These are phyloP conservation scores for Leptinotarsa tumamoca DNA, from an alignment of 2,888 invertebrate genomes.

Conservation along the genomic window DNA sequence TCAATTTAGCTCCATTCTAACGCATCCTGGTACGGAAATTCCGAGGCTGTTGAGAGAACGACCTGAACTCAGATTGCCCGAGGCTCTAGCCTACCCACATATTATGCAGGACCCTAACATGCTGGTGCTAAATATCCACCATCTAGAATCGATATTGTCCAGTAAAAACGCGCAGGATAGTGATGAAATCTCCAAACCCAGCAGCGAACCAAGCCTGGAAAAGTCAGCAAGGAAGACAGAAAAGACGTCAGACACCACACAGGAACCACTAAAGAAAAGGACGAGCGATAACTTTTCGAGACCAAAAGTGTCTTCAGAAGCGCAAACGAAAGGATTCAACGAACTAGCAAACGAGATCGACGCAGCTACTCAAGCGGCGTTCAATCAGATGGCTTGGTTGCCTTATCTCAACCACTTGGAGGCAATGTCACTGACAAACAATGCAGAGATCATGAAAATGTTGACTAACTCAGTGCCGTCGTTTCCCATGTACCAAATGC, in stretches of 20 bases:
- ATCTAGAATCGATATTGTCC: slow-evolving; percentile 75
- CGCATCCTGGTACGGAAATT: slow-evolving; percentile 81
- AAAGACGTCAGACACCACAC: slow-evolving; percentile 49
- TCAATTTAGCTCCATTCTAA: slow-evolving; percentile 76
- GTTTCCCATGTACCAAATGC: slow-evolving; percentile 65
- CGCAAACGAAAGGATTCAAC: slow-evolving; percentile 49
- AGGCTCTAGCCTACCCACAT: slow-evolving; percentile 79
- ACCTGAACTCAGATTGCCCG: slow-evolving; percentile 80
- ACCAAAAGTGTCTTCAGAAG: slow-evolving; percentile 28
- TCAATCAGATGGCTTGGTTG: slow-evolving; percentile 81
- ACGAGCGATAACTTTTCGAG: slow-evolving; percentile 38
- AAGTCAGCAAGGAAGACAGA: slow-evolving; percentile 55
- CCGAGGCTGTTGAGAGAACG: slow-evolving; percentile 78
- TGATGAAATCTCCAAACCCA: slow-evolving; percentile 36
- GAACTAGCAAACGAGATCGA: slow-evolving; percentile 75
- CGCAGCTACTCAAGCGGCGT: slow-evolving; percentile 76
- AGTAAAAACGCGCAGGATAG: slow-evolving; percentile 53
- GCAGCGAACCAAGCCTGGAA: slow-evolving; percentile 49
- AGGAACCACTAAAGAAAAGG: slow-evolving; percentile 32
- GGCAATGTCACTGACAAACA: slow-evolving; percentile 69
- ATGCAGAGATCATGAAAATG: slow-evolving; percentile 72
- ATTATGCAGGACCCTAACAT: slow-evolving; percentile 83
- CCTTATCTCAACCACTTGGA: slow-evolving; percentile 77
- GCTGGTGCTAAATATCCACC: slow-evolving; percentile 80
- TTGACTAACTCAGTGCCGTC: slow-evolving; percentile 66